Percentiles rank a stretch among this genome's conserved stretches.
These are phyloP conservation scores for Euzophera pinguis DNA, from an alignment of 2,888 invertebrate species.

Conservation along the genomic window DNA sequence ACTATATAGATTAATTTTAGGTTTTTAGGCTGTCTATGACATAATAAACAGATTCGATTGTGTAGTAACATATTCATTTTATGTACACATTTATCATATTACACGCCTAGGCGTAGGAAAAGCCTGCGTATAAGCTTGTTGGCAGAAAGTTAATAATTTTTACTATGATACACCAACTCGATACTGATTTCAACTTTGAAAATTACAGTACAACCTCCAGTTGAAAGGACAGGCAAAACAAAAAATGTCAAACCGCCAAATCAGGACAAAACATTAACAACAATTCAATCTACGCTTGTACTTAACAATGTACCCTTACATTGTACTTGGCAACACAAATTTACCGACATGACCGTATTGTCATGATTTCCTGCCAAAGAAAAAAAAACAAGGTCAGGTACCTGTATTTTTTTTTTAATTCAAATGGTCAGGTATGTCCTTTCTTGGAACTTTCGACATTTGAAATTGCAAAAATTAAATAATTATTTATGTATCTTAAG, in stretches of 20 bases:
- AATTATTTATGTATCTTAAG: not conserved
- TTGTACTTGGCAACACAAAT: conserved; percentile 21
- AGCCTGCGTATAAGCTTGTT: too few relatives aligned
- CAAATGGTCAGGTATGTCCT: conserved; percentile 49
- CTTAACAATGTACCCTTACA: conserved; percentile 20
- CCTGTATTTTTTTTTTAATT: conserved; percentile 50
- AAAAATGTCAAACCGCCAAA: not conserved
- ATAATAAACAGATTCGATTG: too few relatives aligned
- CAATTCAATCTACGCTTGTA: conserved; percentile 17
- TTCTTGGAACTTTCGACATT: conserved; percentile 42
- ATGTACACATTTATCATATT: too few relatives aligned
- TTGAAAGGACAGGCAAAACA: not conserved
- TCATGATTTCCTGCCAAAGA: conserved; percentile 62
- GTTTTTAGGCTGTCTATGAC: too few relatives aligned
- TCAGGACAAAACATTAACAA: conserved; percentile 9
- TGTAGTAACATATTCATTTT: too few relatives aligned
- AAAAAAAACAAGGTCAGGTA: conserved; percentile 50
- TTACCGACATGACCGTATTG: conserved; percentile 53
- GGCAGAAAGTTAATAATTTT: too few relatives aligned
- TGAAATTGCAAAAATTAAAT: conserved; percentile 33
- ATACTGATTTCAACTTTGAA: too few relatives aligned
- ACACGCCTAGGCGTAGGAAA: too few relatives aligned
- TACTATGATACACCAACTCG: too few relatives aligned
- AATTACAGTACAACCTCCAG: not conserved
- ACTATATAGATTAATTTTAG: too few relatives aligned